Evolutionary conservation across 2,888 invertebrate genomes (phyloP).

Genomic region (Pachliopta kotzebuea): DNA sequence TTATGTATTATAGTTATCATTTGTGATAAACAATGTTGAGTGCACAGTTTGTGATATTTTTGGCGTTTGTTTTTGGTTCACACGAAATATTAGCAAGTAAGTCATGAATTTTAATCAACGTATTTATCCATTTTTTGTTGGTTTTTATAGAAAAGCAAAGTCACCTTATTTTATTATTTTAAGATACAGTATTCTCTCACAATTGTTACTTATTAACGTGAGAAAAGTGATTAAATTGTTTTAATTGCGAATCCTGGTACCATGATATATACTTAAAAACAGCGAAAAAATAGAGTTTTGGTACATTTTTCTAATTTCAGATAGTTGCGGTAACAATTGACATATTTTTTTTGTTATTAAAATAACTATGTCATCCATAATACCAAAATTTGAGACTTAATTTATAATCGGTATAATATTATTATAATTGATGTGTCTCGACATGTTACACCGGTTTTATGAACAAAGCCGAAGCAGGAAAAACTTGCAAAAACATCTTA

Average conservation of each 20-base stretch:
- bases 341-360: too few relatives aligned
- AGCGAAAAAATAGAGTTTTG: too few relatives aligned
- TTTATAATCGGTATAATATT: not conserved
- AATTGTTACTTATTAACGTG: not conserved
- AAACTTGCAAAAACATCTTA: slow-evolving; percentile 13
- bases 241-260: not conserved
- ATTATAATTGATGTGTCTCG: not conserved
- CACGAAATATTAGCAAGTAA: slow-evolving; percentile 4
- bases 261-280: not conserved
- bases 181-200: not conserved
- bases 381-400: not conserved
- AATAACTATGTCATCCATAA: too few relatives aligned
- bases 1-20: not conserved
- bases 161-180: not conserved
- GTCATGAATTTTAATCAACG: not conserved
- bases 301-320: too few relatives aligned
- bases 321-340: too few relatives aligned
- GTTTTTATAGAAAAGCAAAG: not conserved
- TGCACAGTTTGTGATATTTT: not conserved
- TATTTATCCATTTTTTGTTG: not conserved
- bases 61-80: not conserved
- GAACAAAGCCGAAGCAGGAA: slow-evolving; percentile 17
- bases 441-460: slow-evolving; percentile 18
- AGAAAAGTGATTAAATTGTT: not conserved
- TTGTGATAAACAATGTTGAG: not conserved